Evolutionary conservation across 2,113 vertebrate species (phyloP).

Genomic region (Terrapene triunguis): DNA sequence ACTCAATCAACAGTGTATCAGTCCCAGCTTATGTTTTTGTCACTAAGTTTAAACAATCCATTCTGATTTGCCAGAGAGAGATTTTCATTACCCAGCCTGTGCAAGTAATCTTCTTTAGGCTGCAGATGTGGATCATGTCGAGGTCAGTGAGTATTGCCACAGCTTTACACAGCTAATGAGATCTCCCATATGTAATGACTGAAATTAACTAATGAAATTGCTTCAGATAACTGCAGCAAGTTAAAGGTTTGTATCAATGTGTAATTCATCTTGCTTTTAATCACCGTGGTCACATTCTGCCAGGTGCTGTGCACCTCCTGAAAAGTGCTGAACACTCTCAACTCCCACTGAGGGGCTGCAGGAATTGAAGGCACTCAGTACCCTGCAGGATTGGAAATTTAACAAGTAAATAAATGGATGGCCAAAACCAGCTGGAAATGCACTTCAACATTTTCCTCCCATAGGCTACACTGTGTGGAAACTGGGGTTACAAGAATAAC

Average conservation of each 20-base stretch:
- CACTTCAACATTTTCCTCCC: neutral
- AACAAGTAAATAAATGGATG: neutral
- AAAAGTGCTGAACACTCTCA: fast-evolving
- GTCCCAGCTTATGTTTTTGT: constrained; percentile 7
- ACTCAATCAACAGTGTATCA: constrained; percentile 19
- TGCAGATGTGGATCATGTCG: neutral
- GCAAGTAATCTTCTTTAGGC: neutral
- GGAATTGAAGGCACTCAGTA: neutral
- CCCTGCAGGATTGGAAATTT: neutral
- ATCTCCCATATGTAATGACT: neutral
- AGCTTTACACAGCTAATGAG: constrained; percentile 24
- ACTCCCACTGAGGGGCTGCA: neutral
- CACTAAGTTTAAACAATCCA: constrained; percentile 12
- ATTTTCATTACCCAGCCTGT: constrained; percentile 2
- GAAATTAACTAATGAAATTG: constrained; percentile 52
- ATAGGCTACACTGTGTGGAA: neutral
- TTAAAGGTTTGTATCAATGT: neutral
- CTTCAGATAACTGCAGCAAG: neutral
- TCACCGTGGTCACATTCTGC: neutral
- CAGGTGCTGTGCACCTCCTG: neutral
- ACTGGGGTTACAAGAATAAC: neutral
- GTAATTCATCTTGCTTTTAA: constrained; percentile 23
- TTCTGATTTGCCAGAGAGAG: neutral
- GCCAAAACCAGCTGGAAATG: neutral
- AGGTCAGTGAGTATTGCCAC: neutral